Conservation (phyloP, 1,140 invertebrate genomes). For the Zaprionus capensis region DNA sequence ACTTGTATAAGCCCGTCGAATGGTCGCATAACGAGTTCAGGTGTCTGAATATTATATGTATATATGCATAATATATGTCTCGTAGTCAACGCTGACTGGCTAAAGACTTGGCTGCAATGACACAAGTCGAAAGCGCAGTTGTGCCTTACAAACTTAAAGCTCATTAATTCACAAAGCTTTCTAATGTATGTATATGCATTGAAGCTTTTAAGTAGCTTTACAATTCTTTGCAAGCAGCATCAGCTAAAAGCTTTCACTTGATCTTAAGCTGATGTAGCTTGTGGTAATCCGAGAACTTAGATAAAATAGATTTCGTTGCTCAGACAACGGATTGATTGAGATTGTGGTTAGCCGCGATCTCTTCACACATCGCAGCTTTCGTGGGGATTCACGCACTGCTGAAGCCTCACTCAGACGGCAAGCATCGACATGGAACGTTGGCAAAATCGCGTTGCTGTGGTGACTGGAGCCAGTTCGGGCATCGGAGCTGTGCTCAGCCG, state of each 20-base stretch:
- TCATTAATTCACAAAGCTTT: background rate
- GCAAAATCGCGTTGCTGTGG: conserved; percentile 88
- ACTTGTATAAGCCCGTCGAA: conserved; percentile 1
- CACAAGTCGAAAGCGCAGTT: background rate
- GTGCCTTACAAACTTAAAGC: background rate
- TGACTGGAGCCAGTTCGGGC: conserved; percentile 90
- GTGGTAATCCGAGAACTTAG: conserved; percentile 10
- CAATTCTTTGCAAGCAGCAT: too few relatives aligned
- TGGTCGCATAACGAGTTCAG: conserved; percentile 4
- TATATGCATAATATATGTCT: background rate
- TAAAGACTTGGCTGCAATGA: background rate
- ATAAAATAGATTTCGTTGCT: background rate
- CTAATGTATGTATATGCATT: background rate
- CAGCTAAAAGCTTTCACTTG: background rate
- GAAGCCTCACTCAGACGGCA: conserved; percentile 28
- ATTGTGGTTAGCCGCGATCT: conserved; percentile 6
- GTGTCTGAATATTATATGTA: background rate
- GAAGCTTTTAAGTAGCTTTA: background rate
- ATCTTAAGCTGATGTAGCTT: background rate
- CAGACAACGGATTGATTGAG: background rate
- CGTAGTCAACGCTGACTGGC: background rate
- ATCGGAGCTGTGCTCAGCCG: conserved; percentile 88
- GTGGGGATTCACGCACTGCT: background rate
- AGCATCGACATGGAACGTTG: conserved; percentile 88
- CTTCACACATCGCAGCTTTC: background rate